Evolutionary conservation across 2,797 vertebrate species (phyloP).

Genomic region (Coregonus suidteri): DNA sequence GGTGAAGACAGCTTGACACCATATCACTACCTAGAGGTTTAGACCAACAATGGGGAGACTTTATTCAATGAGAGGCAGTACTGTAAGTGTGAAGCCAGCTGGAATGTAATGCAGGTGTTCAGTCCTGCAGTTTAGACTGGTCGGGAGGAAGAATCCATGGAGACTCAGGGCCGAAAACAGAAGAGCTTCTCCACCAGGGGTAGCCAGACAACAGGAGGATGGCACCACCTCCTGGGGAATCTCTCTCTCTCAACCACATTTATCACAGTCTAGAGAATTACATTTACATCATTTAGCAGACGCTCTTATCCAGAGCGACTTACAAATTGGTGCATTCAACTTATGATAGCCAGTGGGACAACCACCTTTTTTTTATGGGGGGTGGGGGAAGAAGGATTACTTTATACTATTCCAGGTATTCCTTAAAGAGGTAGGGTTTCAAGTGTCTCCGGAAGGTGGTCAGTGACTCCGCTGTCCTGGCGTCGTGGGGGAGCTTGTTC

Average conservation of each 20-base stretch:
- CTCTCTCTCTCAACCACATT: not conserved
- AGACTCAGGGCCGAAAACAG: conserved; percentile 10
- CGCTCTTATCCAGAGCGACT: too few relatives aligned
- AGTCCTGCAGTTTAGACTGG: not conserved
- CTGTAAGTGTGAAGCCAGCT: not conserved
- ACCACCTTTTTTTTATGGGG: too few relatives aligned
- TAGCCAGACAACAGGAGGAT: conserved; percentile 38
- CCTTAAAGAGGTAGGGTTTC: too few relatives aligned
- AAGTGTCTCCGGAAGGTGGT: too few relatives aligned
- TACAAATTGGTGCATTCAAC: too few relatives aligned
- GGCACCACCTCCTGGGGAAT: not conserved
- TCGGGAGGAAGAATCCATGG: not conserved
- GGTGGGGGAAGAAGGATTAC: too few relatives aligned
- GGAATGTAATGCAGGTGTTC: not conserved
- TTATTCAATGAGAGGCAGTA: not conserved
- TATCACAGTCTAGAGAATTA: not conserved
- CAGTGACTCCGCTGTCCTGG: too few relatives aligned
- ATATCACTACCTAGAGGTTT: not conserved
- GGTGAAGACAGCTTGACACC: not conserved
- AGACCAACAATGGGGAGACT: not conserved
- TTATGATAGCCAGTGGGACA: too few relatives aligned
- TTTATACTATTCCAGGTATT: too few relatives aligned
- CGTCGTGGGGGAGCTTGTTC: too few relatives aligned
- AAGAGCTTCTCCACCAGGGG: conserved; percentile 64
- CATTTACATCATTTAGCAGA: too few relatives aligned